Conservation (phyloP, 1,140 invertebrate genomes). For the Mycetomoellerius zeteki region DNA sequence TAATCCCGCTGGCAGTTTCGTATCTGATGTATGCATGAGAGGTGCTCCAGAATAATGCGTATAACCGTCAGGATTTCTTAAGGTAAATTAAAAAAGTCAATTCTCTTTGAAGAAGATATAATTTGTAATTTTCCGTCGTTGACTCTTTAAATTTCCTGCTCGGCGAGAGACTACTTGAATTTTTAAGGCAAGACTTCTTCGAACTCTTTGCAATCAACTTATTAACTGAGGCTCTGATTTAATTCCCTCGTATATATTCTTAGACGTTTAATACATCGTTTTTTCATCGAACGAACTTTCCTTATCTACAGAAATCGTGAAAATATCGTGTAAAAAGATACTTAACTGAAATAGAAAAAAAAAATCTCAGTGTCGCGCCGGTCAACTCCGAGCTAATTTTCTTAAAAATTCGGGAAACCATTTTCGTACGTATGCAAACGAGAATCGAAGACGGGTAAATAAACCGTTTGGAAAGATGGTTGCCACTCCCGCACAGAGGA, state of each 20-base stretch:
- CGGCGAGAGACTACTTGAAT: not conserved
- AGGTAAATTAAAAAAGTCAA: conserved; percentile 40
- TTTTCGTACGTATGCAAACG: conserved; percentile 32
- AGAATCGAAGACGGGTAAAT: conserved; percentile 45
- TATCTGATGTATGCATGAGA: conserved; percentile 19
- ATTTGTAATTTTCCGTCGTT: conserved; percentile 9
- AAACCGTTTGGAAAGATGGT: conserved; percentile 54
- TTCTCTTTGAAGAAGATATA: conserved; percentile 3
- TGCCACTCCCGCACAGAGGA: not conserved
- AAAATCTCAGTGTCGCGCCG: not conserved
- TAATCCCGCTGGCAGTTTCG: conserved; percentile 13
- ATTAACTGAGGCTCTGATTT: conserved; percentile 25
- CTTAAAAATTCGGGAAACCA: conserved; percentile 2
- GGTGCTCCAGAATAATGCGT: not conserved
- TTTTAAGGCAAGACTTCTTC: not conserved
- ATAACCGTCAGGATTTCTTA: conserved; percentile 17
- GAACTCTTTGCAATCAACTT: not conserved
- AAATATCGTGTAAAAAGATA: not conserved
- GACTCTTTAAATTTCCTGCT: not conserved
- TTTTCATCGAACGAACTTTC: not conserved
- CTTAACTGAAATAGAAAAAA: not conserved
- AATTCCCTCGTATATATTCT: conserved; percentile 22
- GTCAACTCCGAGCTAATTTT: conserved; percentile 35
- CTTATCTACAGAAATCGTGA: not conserved
- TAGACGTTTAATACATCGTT: not conserved